Evolutionary conservation across 2,888 invertebrate species (phyloP), one percentile per base, ranked within the genome.

Genomic region (Trilocha varians): DNA sequence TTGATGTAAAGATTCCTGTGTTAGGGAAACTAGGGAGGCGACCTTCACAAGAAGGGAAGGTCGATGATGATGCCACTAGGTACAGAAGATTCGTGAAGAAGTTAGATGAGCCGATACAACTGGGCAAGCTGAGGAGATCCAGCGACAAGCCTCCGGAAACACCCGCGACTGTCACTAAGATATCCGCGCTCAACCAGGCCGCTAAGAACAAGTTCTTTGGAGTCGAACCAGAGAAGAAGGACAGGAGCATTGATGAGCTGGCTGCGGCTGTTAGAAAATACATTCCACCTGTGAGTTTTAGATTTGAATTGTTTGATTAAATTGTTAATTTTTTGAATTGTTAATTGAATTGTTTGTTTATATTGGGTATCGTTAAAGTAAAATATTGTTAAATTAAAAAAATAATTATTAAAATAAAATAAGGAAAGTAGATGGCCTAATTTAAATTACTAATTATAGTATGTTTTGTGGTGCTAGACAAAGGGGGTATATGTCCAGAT

Each of bases 161-260:
- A 1, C 68, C 76, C 40, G 60, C 71, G 5, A 70, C 72, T 1
- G 53, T 76, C 1, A 53, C 83, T 36, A 79, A 78, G 57, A 79
- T 84, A 43, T 74, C 82, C 0, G 67, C 74, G 0, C 49, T 82
- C 38, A 84, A 80, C 45, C 77, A 76, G 44, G 77, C 65, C 2
- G 84, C 83, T 4, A 84, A 84, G 62, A 78, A 79, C 40, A 84
- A 74, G 58, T 84, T 84, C 71, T 84, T 84, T 41, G 85, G 84
- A 0, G 43, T 83, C 11, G 82, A 80, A 5, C 44, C 61, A 1
- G 52, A 52, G 17, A 79, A 76, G 61, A 78, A 74, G 42, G 82
- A 78, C 50, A 79, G 71, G 49, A 82, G 57, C 39, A 64, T 83
- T 5, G 84, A 85, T 35, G 84, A 84, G 47, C 48, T 83, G 39